Evolutionary conservation across 2,888 invertebrate species (phyloP).

Genomic region (Odontocerum albicorne): DNA sequence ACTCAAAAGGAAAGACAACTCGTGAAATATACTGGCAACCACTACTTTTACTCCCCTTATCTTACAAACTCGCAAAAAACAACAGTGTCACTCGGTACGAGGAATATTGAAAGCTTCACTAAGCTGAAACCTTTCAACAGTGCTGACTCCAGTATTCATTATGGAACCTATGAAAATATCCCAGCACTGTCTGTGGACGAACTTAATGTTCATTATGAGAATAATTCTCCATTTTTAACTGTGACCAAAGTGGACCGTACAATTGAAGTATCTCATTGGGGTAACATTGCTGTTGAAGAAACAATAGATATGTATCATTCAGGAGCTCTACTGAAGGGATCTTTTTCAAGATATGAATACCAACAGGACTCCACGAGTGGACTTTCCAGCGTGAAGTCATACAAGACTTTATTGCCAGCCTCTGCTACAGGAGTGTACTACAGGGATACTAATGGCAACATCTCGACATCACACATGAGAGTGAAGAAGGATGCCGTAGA

Average conservation of each 20-base stretch:
- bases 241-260: conserved; percentile 82
- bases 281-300: conserved; percentile 97
- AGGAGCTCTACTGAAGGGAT: conserved; percentile 90
- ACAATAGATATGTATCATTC: conserved; percentile 88
- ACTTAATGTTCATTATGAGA: conserved; percentile 88
- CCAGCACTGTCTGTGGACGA: conserved; percentile 62
- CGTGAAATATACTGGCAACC: conserved; percentile 82
- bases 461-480: conserved; percentile 94
- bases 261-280: conserved; percentile 99
- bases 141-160: conserved; percentile 78
- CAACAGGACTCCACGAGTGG: conserved; percentile 90
- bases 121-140: conserved; percentile 79
- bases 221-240: conserved; percentile 94
- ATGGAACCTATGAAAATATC: conserved; percentile 86
- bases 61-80: conserved; percentile 79
- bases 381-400: conserved; percentile 87
- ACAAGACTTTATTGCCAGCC: conserved; percentile 83
- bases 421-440: conserved; percentile 96
- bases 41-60: conserved; percentile 86
- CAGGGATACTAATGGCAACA: conserved; percentile 96
- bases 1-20: conserved; percentile 93
- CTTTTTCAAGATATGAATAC: conserved; percentile 97
- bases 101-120: conserved; percentile 79
- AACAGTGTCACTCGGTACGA: conserved; percentile 72
- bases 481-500: conserved; percentile 91